Base-by-base conservation (phyloP, 37 sponge, comb jelly and placozoan genomes). In the Axinella damicornis region DNA sequence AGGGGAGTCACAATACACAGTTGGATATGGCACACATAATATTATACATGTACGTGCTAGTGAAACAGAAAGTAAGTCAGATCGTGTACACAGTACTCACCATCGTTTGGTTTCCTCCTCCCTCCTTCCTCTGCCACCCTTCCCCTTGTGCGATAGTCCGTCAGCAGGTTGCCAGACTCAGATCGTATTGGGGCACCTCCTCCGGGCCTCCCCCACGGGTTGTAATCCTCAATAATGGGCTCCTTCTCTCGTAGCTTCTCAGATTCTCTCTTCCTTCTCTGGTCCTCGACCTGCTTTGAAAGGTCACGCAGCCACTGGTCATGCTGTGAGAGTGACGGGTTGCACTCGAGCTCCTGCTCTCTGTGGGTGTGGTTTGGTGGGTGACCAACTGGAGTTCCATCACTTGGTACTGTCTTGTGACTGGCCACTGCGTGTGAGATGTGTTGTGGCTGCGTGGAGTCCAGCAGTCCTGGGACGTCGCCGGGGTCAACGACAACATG, bases 181-280 rank as follows among this genome's bases (percentile, higher is more conserved):
- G 74, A 80, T 24, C 80, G 56, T 14, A 87, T 30, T 14, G 88
- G 88, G 9, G 88, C 88, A 0, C 88, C 88, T 22, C 81, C 61
- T 27, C 88, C 88, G 1, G 88, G 88, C 1, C 81, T 69, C 2
- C 88, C 88, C 63, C 69, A 87, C 20, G 88, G 88, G 59, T 65
- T 80, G 56, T 87, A 87, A 22, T 73, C 81, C 30, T 87, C 88
- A 2, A n/a, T 35, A 32, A 31, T 68, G 20, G 31, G 2, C 2
- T 18, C 5, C 69, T 27, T 24, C 35, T 68, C 34, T 13, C 28
- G 35, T 18, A 5, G 2, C 34, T 18, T 19, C 28, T 60, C 32
- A 73, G 32, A 9, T 21, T 58, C 62, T 61, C 25, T 60, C 56
- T 52, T 52, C 28, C 25, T 25, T 1, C 13, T 54, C 20, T 52